Evolutionary conservation across 2,888 invertebrate species (phyloP).

Genomic region (Ophonus ardosiacus): DNA sequence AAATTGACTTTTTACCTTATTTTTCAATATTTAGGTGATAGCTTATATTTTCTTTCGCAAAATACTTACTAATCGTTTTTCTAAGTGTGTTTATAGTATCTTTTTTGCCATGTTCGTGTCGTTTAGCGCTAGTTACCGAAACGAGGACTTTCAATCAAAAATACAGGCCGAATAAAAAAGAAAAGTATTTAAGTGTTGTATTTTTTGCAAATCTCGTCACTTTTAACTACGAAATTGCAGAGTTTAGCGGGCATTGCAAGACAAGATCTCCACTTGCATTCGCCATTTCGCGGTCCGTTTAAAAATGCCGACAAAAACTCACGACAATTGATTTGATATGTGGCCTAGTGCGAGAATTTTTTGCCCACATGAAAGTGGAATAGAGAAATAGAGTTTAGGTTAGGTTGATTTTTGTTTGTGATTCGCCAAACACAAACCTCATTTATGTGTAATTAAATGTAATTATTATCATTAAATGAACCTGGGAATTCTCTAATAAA

Average conservation of each 20-base stretch:
- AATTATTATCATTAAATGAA: conserved; percentile 50
- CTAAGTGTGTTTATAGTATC: no score
- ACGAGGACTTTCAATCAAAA: conserved; percentile 33
- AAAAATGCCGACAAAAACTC: conserved; percentile 52
- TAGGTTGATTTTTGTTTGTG: conserved; percentile 27
- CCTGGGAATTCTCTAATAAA: conserved; percentile 1
- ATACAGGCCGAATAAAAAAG: conserved; percentile 35
- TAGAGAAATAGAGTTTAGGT: neutral
- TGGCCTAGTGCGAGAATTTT: conserved; percentile 53
- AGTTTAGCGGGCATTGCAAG: neutral
- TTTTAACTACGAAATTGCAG: conserved; percentile 32
- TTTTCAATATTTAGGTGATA: no score
- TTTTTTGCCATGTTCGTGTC: neutral
- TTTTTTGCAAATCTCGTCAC: conserved; percentile 37
- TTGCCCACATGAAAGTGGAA: conserved; percentile 53
- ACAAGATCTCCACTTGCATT: neutral
- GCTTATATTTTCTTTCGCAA: no score
- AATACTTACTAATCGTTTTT: no score
- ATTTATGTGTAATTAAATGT: conserved; percentile 61
- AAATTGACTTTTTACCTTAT: no score
- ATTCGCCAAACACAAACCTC: conserved; percentile 51
- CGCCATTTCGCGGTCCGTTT: conserved; percentile 13
- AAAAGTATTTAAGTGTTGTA: conserved; percentile 5
- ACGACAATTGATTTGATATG: conserved; percentile 60
- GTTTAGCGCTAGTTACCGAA: conserved; percentile 11